Base-by-base conservation (phyloP, 2,113 vertebrate species). In the Callionymus lyra region DNA sequence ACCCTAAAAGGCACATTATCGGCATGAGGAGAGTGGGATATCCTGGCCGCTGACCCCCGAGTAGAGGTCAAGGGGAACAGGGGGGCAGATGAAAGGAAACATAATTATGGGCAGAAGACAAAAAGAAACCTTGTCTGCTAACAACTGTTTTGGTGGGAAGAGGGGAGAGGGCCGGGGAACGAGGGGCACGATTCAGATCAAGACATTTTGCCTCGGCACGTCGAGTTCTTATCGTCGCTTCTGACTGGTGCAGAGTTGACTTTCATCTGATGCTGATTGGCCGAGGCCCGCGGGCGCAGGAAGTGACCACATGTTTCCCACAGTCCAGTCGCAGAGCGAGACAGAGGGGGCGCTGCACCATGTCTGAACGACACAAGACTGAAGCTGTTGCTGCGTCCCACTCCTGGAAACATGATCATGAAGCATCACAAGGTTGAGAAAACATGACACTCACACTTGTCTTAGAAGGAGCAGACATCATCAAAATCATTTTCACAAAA, bases 91-190 rank as follows among this genome's bases (percentile, higher is more conserved):
- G 82, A 86, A 86, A 86, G 80, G 72, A 59, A 72, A 62, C 38
- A 52, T 84, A 84, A 86, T 86, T 85, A 86, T 70, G 77, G 41
- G 51, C 58, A 41, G 79, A 81, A 83, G 70, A 83, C 81, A 83
- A 85, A 84, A 86, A 85, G 82, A 78, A 82, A 86, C 81, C 74
- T 79, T 86, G 84, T 86, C 74, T 74, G 68, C 81, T 83, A 84
- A 80, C 75, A 84, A 84, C 82, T 84, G 82, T 84, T 84, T 84
- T 84, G 76, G 78, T 83, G 84, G 82, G 82, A 83, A 78, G 76
- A 50, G 47, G 46, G 51, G 56, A 50, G 59, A 60, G 52, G 65
- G 53, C 60, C 40, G 9, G 37, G 15, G 45, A 41, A 41, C 51
- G 46, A 48, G 57, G 62, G 63, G 50, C 49, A 72, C 72, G 68